These are phyloP conservation scores for Lamprologus tigripictilis DNA, from an alignment of 2,113 vertebrate genomes.

Conservation along the genomic window DNA sequence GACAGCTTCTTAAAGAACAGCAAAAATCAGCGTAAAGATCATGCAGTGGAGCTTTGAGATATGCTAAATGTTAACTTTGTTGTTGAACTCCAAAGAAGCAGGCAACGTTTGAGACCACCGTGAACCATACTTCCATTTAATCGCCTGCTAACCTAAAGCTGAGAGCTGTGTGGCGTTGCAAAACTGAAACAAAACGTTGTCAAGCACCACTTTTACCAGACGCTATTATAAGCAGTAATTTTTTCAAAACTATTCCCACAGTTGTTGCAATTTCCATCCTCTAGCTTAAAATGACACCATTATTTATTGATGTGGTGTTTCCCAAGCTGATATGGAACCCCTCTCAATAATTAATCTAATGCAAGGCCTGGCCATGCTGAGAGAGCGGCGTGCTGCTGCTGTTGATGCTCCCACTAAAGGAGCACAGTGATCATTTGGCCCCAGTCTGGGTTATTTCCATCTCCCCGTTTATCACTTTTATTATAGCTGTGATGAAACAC, in stretches of 20 bases:
- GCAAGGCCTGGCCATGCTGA: background rate
- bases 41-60: background rate
- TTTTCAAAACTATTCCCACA: slow-evolving; percentile 12
- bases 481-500: slow-evolving; percentile 47
- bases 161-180: background rate
- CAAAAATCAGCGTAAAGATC: slow-evolving; percentile 18
- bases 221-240: background rate
- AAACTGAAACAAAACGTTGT: background rate
- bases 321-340: slow-evolving; percentile 65
- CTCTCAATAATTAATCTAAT: slow-evolving; percentile 65
- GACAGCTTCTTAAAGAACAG: background rate
- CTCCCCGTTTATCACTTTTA: slow-evolving; percentile 58
- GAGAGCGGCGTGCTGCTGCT: slow-evolving; percentile 5
- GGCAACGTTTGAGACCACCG: background rate
- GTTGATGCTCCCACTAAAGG: slow-evolving; percentile 2
- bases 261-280: slow-evolving; percentile 45
- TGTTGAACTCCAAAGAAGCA: background rate
- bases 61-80: background rate
- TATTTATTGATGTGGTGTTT: slow-evolving; percentile 68
- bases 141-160: background rate
- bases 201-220: background rate
- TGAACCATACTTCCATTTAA: background rate
- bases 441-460: slow-evolving; percentile 46
- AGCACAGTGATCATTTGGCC: slow-evolving; percentile 41
- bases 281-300: slow-evolving; percentile 55